These are phyloP conservation scores for Mnemiopsis leidyi DNA, from an alignment of 37 sponge, comb jelly and placozoan genomes.

Conservation along the genomic window DNA sequence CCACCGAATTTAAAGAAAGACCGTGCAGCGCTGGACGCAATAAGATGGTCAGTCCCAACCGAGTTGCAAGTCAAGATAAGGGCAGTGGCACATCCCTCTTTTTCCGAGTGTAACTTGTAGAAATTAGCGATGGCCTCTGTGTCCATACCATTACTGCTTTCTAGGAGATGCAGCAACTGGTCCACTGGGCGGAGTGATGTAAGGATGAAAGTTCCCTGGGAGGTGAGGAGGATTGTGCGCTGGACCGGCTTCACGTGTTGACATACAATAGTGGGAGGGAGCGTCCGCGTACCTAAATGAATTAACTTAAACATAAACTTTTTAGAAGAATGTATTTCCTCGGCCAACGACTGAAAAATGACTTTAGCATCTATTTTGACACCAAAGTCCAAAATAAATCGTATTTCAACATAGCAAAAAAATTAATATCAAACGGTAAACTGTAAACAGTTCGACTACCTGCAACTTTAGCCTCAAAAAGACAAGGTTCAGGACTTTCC, in stretches of 20 bases:
- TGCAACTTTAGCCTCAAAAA: slow-evolving; percentile 62
- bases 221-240: slow-evolving; percentile 77
- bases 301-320: no score
- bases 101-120: slow-evolving; percentile 81
- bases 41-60: slow-evolving; percentile 51
- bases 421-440: no score
- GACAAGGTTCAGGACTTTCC: slow-evolving; percentile 71
- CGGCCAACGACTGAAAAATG: no score
- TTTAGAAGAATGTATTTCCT: no score
- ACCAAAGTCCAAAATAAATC: no score
- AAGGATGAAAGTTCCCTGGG: slow-evolving; percentile 70
- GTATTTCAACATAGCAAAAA: no score
- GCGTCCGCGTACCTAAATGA: slow-evolving; percentile 46
- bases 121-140: slow-evolving; percentile 76
- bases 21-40: slow-evolving; percentile 75
- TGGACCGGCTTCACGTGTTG: slow-evolving; percentile 81
- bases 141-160: slow-evolving; percentile 62
- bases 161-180: slow-evolving; percentile 80
- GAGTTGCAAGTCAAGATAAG: slow-evolving; percentile 79
- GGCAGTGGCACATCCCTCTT: slow-evolving; percentile 84
- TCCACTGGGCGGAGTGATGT: slow-evolving; percentile 85
- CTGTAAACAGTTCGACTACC: no score
- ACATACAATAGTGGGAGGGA: slow-evolving; percentile 82
- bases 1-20: slow-evolving; percentile 94
- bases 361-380: no score